phyloP scores from a whole-genome alignment of 2,888 invertebrate species.

The Timandra comae region DNA sequence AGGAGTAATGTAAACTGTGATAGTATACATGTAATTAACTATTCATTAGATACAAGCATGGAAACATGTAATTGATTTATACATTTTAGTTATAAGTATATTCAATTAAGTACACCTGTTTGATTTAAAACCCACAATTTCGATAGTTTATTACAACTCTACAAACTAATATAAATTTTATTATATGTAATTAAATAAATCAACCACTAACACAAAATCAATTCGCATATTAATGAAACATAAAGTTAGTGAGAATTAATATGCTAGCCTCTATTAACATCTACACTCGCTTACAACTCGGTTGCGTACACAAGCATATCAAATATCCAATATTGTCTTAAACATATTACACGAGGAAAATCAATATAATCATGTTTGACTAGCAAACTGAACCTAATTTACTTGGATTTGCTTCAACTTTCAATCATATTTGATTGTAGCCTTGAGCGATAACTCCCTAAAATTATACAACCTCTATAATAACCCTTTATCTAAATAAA shows the following conservation, averaged over 20 bases:
- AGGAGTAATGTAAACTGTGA: too few species aligned
- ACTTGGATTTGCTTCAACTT: constrained; percentile 36
- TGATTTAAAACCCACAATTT: too few species aligned
- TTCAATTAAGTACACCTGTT: too few species aligned
- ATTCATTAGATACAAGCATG: too few species aligned
- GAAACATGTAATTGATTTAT: too few species aligned
- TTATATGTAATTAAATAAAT: too few species aligned
- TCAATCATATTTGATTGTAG: constrained; percentile 29
- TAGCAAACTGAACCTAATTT: constrained; percentile 42
- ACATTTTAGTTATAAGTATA: too few species aligned
- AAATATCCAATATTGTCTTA: constrained; percentile 41
- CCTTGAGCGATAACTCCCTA: constrained; percentile 32
- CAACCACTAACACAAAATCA: too few species aligned
- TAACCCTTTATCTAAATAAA: constrained; percentile 9
- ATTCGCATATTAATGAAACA: constrained; percentile 16
- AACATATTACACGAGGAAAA: constrained; percentile 37
- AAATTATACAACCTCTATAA: constrained; percentile 11
- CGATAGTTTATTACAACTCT: too few species aligned
- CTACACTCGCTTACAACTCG: constrained; percentile 1
- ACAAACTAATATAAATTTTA: too few species aligned
- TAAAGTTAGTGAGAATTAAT: constrained; percentile 10
- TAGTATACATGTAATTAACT: too few species aligned
- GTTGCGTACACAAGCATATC: constrained; percentile 30
- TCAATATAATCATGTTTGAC: constrained; percentile 52
- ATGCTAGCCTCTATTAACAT: background rate